Percentiles rank a stretch among this genome's conserved stretches.
These are phyloP conservation scores for Mesoligia furuncula DNA, from an alignment of 2,888 invertebrate species.

Conservation along the genomic window DNA sequence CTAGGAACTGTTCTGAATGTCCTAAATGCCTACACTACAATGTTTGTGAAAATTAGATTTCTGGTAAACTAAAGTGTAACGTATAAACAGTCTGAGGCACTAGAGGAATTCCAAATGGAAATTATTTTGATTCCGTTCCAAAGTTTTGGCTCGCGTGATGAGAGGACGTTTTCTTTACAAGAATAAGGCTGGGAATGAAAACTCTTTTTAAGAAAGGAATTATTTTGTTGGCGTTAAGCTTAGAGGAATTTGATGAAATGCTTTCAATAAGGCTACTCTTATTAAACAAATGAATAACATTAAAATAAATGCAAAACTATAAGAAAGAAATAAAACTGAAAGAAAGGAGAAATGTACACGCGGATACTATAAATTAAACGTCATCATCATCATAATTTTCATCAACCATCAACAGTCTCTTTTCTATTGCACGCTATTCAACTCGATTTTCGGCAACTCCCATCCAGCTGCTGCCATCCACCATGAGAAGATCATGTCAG, in stretches of 20 bases:
- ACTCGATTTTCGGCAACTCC: too few species aligned
- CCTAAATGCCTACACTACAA: conserved; percentile 59
- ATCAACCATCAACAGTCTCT: neutral
- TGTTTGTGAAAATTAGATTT: conserved; percentile 74
- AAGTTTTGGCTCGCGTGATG: conserved; percentile 57
- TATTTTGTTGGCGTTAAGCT: conserved; percentile 11
- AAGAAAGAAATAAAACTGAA: neutral
- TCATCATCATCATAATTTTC: neutral
- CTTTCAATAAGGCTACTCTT: conserved; percentile 3
- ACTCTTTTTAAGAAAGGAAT: conserved; percentile 29
- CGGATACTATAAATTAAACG: neutral
- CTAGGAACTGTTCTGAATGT: conserved; percentile 47
- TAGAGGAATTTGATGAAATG: conserved; percentile 29
- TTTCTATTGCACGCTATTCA: too few species aligned
- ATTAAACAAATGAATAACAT: neutral
- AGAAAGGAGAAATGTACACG: neutral
- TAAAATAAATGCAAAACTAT: neutral
- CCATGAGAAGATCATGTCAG: too few species aligned
- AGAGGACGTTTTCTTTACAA: conserved; percentile 45
- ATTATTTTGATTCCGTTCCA: conserved; percentile 60
- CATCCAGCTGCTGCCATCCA: too few species aligned
- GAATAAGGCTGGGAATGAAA: conserved; percentile 22
- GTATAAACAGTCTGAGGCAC: conserved; percentile 26
- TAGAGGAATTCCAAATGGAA: conserved; percentile 51
- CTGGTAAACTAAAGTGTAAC: conserved; percentile 48